Conservation (phyloP, 2,113 vertebrate genomes). For the Sitta europaea region DNA sequence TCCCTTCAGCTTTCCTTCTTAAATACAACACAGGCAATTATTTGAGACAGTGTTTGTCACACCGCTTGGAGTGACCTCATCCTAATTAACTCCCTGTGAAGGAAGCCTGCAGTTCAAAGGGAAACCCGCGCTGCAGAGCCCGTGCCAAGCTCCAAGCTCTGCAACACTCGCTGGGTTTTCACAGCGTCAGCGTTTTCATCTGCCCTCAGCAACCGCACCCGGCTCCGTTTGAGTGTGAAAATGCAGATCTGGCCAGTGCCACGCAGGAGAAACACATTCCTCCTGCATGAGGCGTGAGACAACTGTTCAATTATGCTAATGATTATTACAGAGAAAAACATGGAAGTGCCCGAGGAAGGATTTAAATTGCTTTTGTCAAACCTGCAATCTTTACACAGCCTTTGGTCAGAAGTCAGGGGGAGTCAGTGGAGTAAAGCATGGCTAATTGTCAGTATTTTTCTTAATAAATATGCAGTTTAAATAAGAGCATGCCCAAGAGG, state of each 20-base stretch:
- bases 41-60: background rate
- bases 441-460: background rate
- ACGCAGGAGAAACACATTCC: background rate
- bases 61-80: background rate
- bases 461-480: background rate
- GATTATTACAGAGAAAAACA: background rate
- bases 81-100: background rate
- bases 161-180: background rate
- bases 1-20: background rate
- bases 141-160: background rate
- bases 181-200: background rate
- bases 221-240: background rate
- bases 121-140: background rate
- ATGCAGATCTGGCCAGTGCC: background rate
- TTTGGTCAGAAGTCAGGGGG: background rate
- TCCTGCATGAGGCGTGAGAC: background rate
- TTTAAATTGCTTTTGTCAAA: constrained; percentile 20
- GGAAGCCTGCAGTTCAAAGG: background rate
- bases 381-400: background rate
- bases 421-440: background rate
- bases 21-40: background rate
- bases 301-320: background rate
- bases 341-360: background rate
- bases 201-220: background rate
- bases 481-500: background rate